Base-by-base conservation (phyloP, 1,140 invertebrate species). In the Pissodes strobi region DNA sequence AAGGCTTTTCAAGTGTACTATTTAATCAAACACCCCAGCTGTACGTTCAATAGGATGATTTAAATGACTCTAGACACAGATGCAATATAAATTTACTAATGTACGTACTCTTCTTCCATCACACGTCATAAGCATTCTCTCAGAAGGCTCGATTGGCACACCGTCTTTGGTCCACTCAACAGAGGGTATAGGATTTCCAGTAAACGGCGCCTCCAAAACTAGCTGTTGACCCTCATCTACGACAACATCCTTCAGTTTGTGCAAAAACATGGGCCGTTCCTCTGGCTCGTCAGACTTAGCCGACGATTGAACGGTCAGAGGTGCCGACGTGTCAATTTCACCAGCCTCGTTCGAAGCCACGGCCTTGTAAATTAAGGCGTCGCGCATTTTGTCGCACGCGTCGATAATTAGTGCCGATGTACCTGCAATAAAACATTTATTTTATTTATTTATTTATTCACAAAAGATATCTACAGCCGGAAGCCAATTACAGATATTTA, bases 121-220 rank as follows among this genome's bases (percentile, higher is more conserved):
- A 70, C 91, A 94, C 3, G 86, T 89, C 41, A 90, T 82, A 38
- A 88, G 76, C 1, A 89, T 69, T 41, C 85, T 84, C 23, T 91
- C 87, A 37, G 82, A 86, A 2, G 87, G 83, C 23, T 74, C 67
- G 1, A 94, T 59, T 1, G 85, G 82, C 55, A 84, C 76, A 2
- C 88, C 90, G 77, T 95, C 88, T 76, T 93, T 93, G 18, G 81
- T 87, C 94, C 94, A 96, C 58, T 80, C 82, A 8, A 94, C 87
- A 41, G 92, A 87, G 0, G 94, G 93, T 63, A 94, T 84, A 0
- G 94, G 94, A 82, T 94, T 94, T n/a, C 91, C 92, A 15, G 84
- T 80, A 73, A 91, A 90, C 1, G 89, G 85, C 17, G 86, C 88
- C 53, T 85, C 84, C 0, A 92, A 72, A 0, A 76, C 64, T 2